A percentile compares a stretch with the other conserved stretches of the same genome.
Conservation (phyloP, 2,113 vertebrate genomes). For the Chionodraco myersi region DNA sequence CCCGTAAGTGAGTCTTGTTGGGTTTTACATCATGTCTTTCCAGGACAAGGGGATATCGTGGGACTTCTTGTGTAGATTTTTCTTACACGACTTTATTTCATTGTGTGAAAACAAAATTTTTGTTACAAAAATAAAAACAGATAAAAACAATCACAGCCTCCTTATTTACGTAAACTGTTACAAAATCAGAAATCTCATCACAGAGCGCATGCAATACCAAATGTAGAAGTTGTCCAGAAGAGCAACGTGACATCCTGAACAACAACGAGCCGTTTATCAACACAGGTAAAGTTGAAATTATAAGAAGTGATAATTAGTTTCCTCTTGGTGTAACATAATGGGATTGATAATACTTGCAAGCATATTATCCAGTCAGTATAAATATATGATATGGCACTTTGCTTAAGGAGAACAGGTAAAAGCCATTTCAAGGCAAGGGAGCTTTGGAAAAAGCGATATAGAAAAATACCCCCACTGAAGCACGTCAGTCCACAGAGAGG, state of each 20-base stretch:
- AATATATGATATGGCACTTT: conserved; percentile 82
- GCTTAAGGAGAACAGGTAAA: conserved; percentile 18
- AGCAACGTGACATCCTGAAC: conserved; percentile 39
- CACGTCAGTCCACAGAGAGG: conserved; percentile 53
- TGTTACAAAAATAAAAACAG: conserved; percentile 85
- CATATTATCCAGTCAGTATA: conserved; percentile 68
- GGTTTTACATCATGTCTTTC: conserved; percentile 49
- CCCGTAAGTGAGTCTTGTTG: conserved; percentile 22
- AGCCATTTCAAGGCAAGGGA: conserved; percentile 11
- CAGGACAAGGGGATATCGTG: conserved; percentile 53
- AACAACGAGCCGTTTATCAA: conserved; percentile 43
- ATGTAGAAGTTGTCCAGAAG: conserved; percentile 29
- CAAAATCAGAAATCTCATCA: conserved; percentile 31
- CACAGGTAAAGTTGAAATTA: conserved; percentile 19
- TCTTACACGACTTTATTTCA: conserved; percentile 85
- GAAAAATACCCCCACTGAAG: conserved; percentile 17
- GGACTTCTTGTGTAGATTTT: conserved; percentile 83
- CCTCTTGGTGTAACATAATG: conserved; percentile 47
- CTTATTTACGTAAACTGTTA: conserved; percentile 64
- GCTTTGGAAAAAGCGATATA: conserved; percentile 36
- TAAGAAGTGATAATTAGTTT: conserved; percentile 49
- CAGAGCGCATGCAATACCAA: conserved; percentile 72
- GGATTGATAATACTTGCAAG: conserved; percentile 66
- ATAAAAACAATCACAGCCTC: conserved; percentile 68
- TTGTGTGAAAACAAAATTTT: conserved; percentile 81